Evolutionary conservation across 2,113 vertebrate genomes (phyloP).

Genomic region (Dermatemys mawii): DNA sequence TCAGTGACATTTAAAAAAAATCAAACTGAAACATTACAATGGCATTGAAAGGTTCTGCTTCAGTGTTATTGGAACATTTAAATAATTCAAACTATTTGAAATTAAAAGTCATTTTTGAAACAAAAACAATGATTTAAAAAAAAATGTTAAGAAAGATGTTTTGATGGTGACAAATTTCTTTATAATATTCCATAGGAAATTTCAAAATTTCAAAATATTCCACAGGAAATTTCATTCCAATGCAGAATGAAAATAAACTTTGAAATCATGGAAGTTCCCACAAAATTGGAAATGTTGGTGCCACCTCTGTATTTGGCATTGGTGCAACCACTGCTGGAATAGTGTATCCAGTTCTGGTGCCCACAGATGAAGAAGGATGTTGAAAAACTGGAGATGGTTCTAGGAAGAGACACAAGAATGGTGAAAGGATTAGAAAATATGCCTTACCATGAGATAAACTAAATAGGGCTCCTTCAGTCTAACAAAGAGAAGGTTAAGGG

Average conservation of each 20-base stretch:
- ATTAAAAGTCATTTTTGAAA: background rate
- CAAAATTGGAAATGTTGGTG: background rate
- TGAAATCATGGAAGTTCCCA: background rate
- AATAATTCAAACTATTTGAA: background rate
- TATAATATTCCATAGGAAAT: background rate
- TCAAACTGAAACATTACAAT: background rate
- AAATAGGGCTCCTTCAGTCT: background rate
- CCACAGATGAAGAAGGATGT: background rate
- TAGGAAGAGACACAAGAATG: background rate
- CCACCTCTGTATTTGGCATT: background rate
- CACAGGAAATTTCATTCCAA: background rate
- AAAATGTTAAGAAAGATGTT: background rate
- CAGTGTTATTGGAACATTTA: background rate
- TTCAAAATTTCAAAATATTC: background rate
- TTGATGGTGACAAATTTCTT: background rate
- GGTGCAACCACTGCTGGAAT: background rate
- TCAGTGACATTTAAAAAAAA: background rate
- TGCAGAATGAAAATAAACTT: background rate
- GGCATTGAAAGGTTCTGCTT: background rate
- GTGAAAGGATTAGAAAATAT: background rate
- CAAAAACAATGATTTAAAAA: background rate
- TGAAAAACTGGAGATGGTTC: background rate
- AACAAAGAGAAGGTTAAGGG: background rate
- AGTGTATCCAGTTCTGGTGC: no score
- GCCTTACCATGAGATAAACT: background rate